Conservation (phyloP, 2,888 invertebrate species). For the Carpatolechia fugitivella region DNA sequence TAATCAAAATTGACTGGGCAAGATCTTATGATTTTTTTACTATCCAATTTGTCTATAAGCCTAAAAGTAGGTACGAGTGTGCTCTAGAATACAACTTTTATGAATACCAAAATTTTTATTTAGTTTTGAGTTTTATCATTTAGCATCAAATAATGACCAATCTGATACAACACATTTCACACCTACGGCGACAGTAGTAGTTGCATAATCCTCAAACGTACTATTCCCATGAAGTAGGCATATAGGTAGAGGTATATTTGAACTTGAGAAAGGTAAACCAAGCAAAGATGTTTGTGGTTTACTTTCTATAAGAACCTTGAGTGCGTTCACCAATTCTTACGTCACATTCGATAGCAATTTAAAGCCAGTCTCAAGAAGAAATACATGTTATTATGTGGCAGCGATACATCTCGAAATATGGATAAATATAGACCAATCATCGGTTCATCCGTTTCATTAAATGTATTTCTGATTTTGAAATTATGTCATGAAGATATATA, state of each 20-base stretch:
- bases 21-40: too few species aligned
- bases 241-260: not conserved
- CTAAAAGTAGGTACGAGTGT: not conserved
- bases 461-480: not conserved
- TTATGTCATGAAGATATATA: not conserved
- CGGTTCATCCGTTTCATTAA: not conserved
- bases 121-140: too few species aligned
- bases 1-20: too few species aligned
- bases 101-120: too few species aligned
- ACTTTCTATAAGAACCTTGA: slow-evolving; percentile 44
- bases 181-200: not conserved
- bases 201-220: not conserved
- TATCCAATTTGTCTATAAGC: too few species aligned
- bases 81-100: too few species aligned
- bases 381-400: slow-evolving; percentile 2
- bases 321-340: slow-evolving; percentile 16
- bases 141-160: not conserved
- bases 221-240: not conserved
- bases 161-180: not conserved
- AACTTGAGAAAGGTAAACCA: slow-evolving; percentile 9
- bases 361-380: slow-evolving; percentile 2
- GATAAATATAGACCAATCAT: slow-evolving; percentile 4
- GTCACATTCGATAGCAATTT: slow-evolving; percentile 10
- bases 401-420: not conserved
- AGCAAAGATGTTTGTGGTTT: slow-evolving; percentile 10